Evolutionary conservation across 2,113 vertebrate species (phyloP), one percentile per base, ranked within the genome.

Genomic region (Mormyrus iriodes): DNA sequence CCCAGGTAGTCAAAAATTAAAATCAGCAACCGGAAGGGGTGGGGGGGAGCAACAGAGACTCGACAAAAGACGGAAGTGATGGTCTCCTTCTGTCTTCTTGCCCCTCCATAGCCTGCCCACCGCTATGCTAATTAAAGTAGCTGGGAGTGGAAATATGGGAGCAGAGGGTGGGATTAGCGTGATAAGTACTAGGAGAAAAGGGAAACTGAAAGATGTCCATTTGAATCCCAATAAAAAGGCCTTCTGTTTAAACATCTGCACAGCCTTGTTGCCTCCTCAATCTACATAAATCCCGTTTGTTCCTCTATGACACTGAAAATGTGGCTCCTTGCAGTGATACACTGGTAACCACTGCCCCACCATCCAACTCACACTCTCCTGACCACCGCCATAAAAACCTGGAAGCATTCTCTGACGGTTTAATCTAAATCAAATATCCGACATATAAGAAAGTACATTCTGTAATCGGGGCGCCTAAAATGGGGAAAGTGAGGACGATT

Each of bases 181-280:
- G 95, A 96, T 96, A 96, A 96, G 94, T 94, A 96, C 96, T 95
- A 94, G 93, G 90, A 95, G 93, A 24, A 87, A 96, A 95, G 94
- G 95, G 94, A 93, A 91, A 94, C 94, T 95, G 94, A 95, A 95
- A 95, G 93, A 94, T 94, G 95, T 93, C 95, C 94, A 95, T 96
- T 96, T 95, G 94, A 95, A 95, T 95, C 95, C 93, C 94, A 96
- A 96, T 96, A 96, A 96, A 95, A 95, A 94, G 93, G 95, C 95
- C 85, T 44, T 95, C 91, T 95, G 96, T 95, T 96, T 93, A 93
- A 95, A 95, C 95, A 95, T 95, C 94, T 94, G 94, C 94, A 93
- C 94, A 94, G 95, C 95, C 94, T 95, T 95, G 96, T 96, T 91
- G 93, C 90, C 88, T 90, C 90, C 91, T 90, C 94, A 94, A 94